A percentile compares a stretch with the other conserved stretches of the same genome.
Evolutionary conservation across 2,113 vertebrate species (phyloP).

Genomic region (Oryzias celebensis): DNA sequence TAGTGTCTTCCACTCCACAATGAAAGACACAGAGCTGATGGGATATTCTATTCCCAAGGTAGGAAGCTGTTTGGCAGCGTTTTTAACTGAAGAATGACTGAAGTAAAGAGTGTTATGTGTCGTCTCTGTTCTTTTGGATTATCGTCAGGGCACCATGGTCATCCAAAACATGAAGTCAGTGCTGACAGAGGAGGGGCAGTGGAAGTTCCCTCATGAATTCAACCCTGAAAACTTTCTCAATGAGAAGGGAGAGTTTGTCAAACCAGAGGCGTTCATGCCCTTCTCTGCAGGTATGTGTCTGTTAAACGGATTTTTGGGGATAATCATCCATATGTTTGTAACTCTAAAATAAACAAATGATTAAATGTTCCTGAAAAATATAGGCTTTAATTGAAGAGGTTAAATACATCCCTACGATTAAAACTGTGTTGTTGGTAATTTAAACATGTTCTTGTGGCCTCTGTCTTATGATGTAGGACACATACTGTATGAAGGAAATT

Average conservation of each 20-base stretch:
- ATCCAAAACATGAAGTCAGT: constrained; percentile 59
- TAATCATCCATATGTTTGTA: no score
- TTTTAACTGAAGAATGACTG: neutral
- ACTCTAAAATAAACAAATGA: no score
- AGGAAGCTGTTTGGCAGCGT: neutral
- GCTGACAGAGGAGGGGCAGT: constrained; percentile 64
- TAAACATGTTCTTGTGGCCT: no score
- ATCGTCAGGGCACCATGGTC: constrained; percentile 60
- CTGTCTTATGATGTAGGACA: no score
- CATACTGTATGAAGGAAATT: no score
- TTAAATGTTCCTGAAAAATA: no score
- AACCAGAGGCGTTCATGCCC: constrained; percentile 69
- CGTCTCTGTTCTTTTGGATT: constrained; percentile 1
- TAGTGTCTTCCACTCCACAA: constrained; percentile 58
- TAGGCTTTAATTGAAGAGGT: no score
- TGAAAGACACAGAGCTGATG: constrained; percentile 60
- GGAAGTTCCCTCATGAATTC: constrained; percentile 71
- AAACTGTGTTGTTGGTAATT: no score
- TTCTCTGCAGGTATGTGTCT: constrained; percentile 54
- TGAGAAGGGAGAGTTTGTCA: constrained; percentile 63
- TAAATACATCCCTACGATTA: no score
- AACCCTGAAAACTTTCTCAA: constrained; percentile 73
- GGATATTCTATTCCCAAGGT: constrained; percentile 72
- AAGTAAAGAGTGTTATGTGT: neutral
- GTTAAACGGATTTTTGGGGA: no score